Evolutionary conservation across 2,797 vertebrate genomes (phyloP), one percentile per base, ranked within the genome.

Genomic region (Ateles fusciceps): DNA sequence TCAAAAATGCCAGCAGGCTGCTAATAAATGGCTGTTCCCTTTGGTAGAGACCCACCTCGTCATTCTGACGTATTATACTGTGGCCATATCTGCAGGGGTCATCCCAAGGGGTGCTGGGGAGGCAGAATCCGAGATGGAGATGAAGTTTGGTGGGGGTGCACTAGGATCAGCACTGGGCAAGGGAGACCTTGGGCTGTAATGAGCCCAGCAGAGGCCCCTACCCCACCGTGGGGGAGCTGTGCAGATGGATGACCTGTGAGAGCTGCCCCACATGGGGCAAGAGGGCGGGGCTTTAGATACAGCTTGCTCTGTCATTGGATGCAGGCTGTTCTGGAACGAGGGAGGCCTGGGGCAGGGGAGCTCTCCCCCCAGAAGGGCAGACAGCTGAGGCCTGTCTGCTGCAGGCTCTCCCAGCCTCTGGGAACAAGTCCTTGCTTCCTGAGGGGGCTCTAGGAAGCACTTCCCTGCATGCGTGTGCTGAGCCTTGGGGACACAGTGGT

Each of bases 71-170:
- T 55, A 7, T 28, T 2, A 7, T 7, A 22, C 33, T 9, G 12
- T 1, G 50, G 59, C 80, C 19, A 10, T 0, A 4, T 33, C 14
- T 52, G 8, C 42, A 4, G 9, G 10, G 8, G 4, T 28, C 6
- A 1, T 24, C 2, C 8, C 50, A 17, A n/a, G 50, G 7, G 50
- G 24, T 14, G 61, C 2, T n/a, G n/a, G 4, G 10, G 9, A n/a
- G 14, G 24, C 33, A 1, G 28, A 17, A 26, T 28, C 33, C 13
- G 2, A 76, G 64, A 0, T 4, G 7, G 28, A 71, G 42, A 14
- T 0, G 22, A 17, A 6, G 5, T 78, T 30, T 6, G n/a, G 64
- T 5, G 3, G 12, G 7, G 11, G 17, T 1, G 46, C n/a, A 0
- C 30, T 64, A 64, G 61, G 61, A 64, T 64, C 14, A 36, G 71